Base-by-base conservation (phyloP, 2,888 invertebrate species). In the Acanthococcus lagerstroemiae region DNA sequence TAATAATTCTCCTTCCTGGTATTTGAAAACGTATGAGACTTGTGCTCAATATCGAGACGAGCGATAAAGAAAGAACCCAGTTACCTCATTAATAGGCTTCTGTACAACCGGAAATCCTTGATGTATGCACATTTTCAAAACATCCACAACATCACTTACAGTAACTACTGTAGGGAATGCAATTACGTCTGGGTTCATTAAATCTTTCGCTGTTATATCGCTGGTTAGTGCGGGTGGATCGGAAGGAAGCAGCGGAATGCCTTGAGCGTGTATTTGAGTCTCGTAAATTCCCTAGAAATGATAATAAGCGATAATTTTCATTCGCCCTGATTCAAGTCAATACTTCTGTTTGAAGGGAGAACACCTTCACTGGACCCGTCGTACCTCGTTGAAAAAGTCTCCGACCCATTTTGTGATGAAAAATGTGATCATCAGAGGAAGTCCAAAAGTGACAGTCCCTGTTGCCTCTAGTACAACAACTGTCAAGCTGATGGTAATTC, bases 381-480 rank as follows among this genome's bases (percentile, higher is more conserved):
- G 74, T 72, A 80, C 81, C 72, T 83, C 83, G 70, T 82, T 83
- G 73, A 84, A 84, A 70, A 79, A 80, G 73, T 84, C 84, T 30
- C 84, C 84, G 27, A 83, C 80, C 81, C 82, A 84, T 74, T 85
- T 84, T 52, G 84, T 81, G 24, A 81, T 78, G 76, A 84, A 80
- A 19, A 83, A 76, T 7, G 81, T 79, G 26, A 84, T 75, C 82
- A 84, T 83, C 52, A 85, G 78, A 1, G 84, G 84, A 22, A 84
- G 75, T 67, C 83, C 83, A 71, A 85, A 82, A 1, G 82, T 80
- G 67, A 83, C 79, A 67, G 75, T 75, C 56, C 83, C 83, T 1
- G 84, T 84, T 48, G 84, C 82, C 75, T 84, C 84, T 65, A 84
- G 82, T 50, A 84, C 76, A 71, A 84, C 84, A 27, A 84, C 83